Conservation (phyloP, 1,140 invertebrate species). For the silkworm (Bombyx mori) region ASM3026992v2 NC_085118.1:15301001-15301500, state of each 20-base stretch:
- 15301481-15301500: constrained; percentile 70
- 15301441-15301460: constrained; percentile 75
- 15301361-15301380: constrained; percentile 54
- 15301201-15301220: constrained; percentile 28
- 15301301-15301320: constrained; percentile 13
- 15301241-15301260: constrained; percentile 17
- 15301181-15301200: constrained; percentile 22
- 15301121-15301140: constrained; percentile 74
- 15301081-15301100: constrained; percentile 80
- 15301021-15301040: constrained; percentile 3
- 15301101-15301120: constrained; percentile 77
- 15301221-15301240: constrained; percentile 22
- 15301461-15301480: constrained; percentile 73
- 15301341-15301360: constrained; percentile 27
- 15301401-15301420: constrained; percentile 76
- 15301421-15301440: constrained; percentile 77
- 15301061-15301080: constrained; percentile 77
- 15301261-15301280: constrained; percentile 11
- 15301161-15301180: constrained; percentile 64
- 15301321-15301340: constrained; percentile 17
- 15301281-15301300: constrained; percentile 16
- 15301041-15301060: constrained; percentile 29
- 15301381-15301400: constrained; percentile 52
- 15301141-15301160: constrained; percentile 79
- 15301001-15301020: too few relatives aligned